Conservation (phyloP, 2,888 invertebrate species). For the Junonia oenone region DNA sequence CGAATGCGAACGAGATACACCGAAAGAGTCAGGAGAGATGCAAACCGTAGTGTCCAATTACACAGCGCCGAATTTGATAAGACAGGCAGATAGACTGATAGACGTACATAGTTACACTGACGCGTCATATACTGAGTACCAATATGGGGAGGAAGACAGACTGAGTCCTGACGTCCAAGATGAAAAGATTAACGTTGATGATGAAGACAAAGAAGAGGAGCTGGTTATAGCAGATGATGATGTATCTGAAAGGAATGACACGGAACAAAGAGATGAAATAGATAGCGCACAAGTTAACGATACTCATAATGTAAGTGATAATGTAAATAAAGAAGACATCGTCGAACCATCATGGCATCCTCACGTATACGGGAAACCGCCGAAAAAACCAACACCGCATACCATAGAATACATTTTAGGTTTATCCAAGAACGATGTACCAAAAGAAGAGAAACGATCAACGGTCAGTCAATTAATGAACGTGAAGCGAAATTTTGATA, state of each 20-base stretch:
- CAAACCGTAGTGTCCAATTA: constrained; percentile 62
- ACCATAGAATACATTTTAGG: constrained; percentile 93
- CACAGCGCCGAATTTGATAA: constrained; percentile 48
- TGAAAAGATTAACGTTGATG: constrained; percentile 57
- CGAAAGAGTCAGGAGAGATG: constrained; percentile 52
- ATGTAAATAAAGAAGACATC: constrained; percentile 39
- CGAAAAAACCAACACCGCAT: constrained; percentile 90
- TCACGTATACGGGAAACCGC: constrained; percentile 91
- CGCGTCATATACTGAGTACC: constrained; percentile 31
- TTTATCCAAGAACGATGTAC: constrained; percentile 42
- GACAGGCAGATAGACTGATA: constrained; percentile 44
- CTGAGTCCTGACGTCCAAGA: constrained; percentile 45
- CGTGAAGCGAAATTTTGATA: constrained; percentile 56
- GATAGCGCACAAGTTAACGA: constrained; percentile 30
- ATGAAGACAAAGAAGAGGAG: constrained; percentile 50
- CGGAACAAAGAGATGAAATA: constrained; percentile 26
- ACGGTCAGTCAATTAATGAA: constrained; percentile 57
- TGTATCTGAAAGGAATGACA: constrained; percentile 28
- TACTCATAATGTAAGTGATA: constrained; percentile 27
- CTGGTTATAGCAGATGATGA: constrained; percentile 46
- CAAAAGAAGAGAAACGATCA: constrained; percentile 36
- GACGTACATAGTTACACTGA: constrained; percentile 39
- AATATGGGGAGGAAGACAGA: constrained; percentile 40
- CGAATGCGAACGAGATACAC: constrained; percentile 30
- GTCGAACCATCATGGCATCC: constrained; percentile 87